These are phyloP conservation scores for Brienomyrus brachyistius DNA, from an alignment of 2,113 vertebrate genomes.

Conservation along the genomic window DNA sequence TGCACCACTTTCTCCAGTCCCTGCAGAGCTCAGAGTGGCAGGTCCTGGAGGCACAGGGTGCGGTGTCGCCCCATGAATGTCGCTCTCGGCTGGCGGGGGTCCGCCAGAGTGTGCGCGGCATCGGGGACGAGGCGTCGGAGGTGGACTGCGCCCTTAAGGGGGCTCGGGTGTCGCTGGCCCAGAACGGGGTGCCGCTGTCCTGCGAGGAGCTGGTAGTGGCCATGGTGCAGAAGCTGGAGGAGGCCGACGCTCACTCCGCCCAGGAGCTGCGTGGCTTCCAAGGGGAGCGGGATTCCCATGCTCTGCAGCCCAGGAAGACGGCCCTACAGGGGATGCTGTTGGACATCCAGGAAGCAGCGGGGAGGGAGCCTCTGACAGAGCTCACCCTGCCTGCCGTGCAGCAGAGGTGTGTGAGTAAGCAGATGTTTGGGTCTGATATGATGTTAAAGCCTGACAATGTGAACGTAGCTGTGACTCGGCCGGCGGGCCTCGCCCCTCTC, in stretches of 20 bases:
- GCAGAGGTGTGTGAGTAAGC: slow-evolving; percentile 62
- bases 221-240: slow-evolving; percentile 42
- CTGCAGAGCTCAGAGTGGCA: slow-evolving; percentile 47
- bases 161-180: slow-evolving; percentile 40
- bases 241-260: slow-evolving; percentile 30
- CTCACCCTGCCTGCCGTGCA: slow-evolving; percentile 76
- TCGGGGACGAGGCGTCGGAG: slow-evolving; percentile 48
- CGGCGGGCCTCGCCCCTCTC: background rate
- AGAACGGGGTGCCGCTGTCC: slow-evolving; percentile 29
- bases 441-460: background rate
- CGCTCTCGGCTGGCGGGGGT: slow-evolving; percentile 18
- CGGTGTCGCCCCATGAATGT: background rate
- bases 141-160: slow-evolving; percentile 51
- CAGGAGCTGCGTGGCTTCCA: slow-evolving; percentile 36
- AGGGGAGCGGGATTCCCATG: slow-evolving; percentile 36
- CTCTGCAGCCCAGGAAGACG: slow-evolving; percentile 46
- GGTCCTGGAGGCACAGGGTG: slow-evolving; percentile 19
- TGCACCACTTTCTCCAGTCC: slow-evolving; percentile 63
- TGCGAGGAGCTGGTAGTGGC: slow-evolving; percentile 53
- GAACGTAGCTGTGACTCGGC: background rate
- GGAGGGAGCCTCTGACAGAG: slow-evolving; percentile 68
- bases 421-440: background rate
- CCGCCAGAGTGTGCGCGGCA: slow-evolving; percentile 31
- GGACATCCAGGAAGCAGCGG: slow-evolving; percentile 58
- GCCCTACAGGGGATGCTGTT: slow-evolving; percentile 61